phyloP scores from a whole-genome alignment of 2,888 invertebrate species.

The Lithosia quadra region DNA sequence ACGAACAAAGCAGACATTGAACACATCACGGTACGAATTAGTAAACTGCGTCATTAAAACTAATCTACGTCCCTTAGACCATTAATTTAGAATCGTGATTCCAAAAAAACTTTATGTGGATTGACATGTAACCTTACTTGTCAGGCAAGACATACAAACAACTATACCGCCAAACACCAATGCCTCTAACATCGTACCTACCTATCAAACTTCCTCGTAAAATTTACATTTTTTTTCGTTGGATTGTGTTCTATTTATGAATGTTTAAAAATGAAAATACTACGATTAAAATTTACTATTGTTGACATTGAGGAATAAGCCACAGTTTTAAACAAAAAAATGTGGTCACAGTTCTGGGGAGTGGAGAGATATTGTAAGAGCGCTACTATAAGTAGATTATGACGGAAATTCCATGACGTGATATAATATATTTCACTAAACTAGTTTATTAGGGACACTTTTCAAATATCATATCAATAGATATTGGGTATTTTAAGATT shows the following conservation, averaged over 20 bases:
- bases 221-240: not conserved
- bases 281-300: not conserved
- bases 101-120: constrained; percentile 6
- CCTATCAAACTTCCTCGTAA: not conserved
- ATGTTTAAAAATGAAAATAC: not conserved
- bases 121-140: constrained; percentile 9
- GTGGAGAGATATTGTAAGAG: not conserved
- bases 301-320: no score
- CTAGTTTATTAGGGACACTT: not conserved
- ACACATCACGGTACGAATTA: constrained; percentile 13
- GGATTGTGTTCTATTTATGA: not conserved
- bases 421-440: not conserved
- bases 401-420: not conserved
- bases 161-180: not conserved
- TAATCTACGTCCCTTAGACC: not conserved
- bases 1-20: constrained; percentile 16
- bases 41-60: constrained; percentile 4
- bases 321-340: not conserved
- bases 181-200: not conserved
- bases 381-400: not conserved
- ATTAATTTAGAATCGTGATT: constrained; percentile 4
- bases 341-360: not conserved
- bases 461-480: constrained; percentile 5
- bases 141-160: not conserved
- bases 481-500: constrained; percentile 26